Evolutionary conservation across 2,113 vertebrate genomes (phyloP), one percentile per base, ranked within the genome.

Genomic region (Phalacrocorax aristotelis): DNA sequence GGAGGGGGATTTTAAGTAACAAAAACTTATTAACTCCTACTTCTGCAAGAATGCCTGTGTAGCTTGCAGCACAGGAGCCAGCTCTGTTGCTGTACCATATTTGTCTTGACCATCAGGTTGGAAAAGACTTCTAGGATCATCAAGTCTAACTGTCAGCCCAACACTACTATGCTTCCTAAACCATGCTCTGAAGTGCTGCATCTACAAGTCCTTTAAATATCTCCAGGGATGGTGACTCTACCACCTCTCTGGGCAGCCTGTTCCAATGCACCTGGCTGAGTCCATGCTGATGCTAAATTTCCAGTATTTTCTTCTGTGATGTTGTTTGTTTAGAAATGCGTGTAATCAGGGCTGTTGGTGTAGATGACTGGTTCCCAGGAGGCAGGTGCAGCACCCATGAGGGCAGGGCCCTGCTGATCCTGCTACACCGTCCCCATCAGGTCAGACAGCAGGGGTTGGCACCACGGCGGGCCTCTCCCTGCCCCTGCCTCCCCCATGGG

Each of bases 371-470:
- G 32, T 82, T 15, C 46, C n/a, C 70, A 25, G 29, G 21, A 71
- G 49, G 21, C 32, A 36, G 60, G 16, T 10, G 2, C 18, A 20
- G 17, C 38, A 14, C n/a, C 30, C 4, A 1, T 0, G 14, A 44
- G 21, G 21, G 42, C 58, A 22, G 21, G 40, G 22, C 25, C 38
- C 34, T 72, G 18, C 49, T 0, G 1, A 16, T 23, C 36, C 64
- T 3, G 0, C 22, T n/a, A 30, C 40, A 40, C 8, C 4, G 2
- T 34, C 36, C n/a, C 18, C 1, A 2, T 17, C 2, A 1, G 21
- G 30, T 9, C 1, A 2, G 72, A 13, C 34, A 32, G 27, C 30
- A 27, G 30, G 30, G 9, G 8, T 32, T 42, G 34, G 49, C 65
- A 48, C 22, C 49, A 25, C 0, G 1, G 36, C 1, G 11, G 18